These are phyloP conservation scores for Archegozetes longisetosus DNA, from an alignment of 1,140 invertebrate species.

Conservation along the genomic window DNA sequence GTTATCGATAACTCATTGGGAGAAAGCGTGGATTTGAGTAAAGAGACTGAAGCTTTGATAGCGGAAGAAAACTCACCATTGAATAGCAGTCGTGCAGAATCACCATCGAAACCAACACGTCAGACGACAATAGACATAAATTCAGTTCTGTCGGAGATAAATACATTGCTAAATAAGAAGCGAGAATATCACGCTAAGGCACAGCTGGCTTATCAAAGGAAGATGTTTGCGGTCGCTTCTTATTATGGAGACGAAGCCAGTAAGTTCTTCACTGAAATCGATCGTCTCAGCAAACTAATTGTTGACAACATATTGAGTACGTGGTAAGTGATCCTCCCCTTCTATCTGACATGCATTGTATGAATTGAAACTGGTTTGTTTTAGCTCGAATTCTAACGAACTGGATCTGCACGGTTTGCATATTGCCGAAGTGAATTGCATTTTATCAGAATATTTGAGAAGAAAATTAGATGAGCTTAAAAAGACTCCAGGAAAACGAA, in stretches of 20 bases:
- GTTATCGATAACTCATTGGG: not conserved
- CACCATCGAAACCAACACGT: not conserved
- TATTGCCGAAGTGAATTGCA: not conserved
- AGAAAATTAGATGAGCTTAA: constrained; percentile 6
- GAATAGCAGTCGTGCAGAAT: not conserved
- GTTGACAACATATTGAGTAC: not conserved
- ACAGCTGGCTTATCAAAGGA: not conserved
- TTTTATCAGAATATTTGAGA: not conserved
- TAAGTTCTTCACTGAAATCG: not conserved
- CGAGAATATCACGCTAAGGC: not conserved
- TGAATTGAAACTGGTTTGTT: not conserved
- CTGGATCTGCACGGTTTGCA: constrained; percentile 10
- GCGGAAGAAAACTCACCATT: not conserved
- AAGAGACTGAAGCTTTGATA: not conserved
- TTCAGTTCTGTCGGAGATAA: not conserved
- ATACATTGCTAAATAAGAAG: not conserved
- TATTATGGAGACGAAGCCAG: constrained; percentile 4
- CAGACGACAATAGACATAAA: not conserved
- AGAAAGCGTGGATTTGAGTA: not conserved
- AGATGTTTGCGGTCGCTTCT: constrained; percentile 6
- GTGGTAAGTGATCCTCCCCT: not conserved
- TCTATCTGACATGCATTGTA: not conserved
- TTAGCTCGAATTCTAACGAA: not conserved
- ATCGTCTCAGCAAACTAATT: not conserved
- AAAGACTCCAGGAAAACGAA: not conserved